Evolutionary conservation across 2,888 invertebrate species (phyloP).

Genomic region (Spodoptera picta): DNA sequence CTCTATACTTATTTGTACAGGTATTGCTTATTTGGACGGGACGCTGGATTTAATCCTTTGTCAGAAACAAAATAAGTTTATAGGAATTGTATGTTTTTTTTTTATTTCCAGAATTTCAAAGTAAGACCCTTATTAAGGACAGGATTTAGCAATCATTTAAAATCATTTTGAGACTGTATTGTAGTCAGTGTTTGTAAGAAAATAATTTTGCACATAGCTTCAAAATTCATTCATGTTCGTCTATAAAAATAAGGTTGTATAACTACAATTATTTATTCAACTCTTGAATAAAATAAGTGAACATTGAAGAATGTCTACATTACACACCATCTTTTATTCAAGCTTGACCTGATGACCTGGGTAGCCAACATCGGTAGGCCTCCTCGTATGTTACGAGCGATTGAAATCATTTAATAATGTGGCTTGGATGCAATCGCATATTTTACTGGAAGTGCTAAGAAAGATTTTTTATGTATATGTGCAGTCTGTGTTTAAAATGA

Average conservation of each 20-base stretch:
- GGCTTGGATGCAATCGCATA: conserved; percentile 24
- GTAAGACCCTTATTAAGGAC: no score
- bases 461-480: no score
- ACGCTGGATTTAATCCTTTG: neutral
- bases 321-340: conserved; percentile 54
- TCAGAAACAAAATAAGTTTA: no score
- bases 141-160: no score
- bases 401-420: conserved; percentile 57
- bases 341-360: conserved; percentile 65
- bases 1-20: conserved; percentile 1
- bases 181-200: no score
- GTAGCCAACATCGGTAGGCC: conserved; percentile 61
- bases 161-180: no score
- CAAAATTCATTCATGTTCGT: no score
- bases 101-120: no score
- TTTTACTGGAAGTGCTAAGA: conserved; percentile 40
- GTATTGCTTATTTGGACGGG: conserved; percentile 13
- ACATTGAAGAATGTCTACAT: conserved; percentile 26
- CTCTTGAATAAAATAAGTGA: conserved; percentile 3
- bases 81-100: no score
- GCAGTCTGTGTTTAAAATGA: no score
- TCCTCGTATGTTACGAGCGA: conserved; percentile 44
- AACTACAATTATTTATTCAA: neutral
- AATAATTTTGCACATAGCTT: no score
- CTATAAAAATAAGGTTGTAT: no score